Evolutionary conservation across 2,797 vertebrate species (phyloP), one percentile per base, ranked within the genome.

Genomic region (Silurus aristotelis): DNA sequence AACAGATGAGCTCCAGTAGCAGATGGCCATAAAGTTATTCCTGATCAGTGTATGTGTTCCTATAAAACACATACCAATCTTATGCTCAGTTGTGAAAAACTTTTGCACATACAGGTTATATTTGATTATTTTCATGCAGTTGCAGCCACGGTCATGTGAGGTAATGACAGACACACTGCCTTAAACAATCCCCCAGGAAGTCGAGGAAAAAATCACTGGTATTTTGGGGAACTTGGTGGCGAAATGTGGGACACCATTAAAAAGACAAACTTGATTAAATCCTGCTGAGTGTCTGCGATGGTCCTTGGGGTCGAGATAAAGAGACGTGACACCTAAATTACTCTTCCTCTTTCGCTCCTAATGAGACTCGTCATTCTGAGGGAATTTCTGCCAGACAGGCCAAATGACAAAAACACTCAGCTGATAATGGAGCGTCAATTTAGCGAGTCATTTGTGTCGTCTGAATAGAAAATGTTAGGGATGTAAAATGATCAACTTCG

Each of bases 191-290:
- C 82, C 82, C 86, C 90, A 87, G 78, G 31, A 87, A 90, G 89
- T 84, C 89, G 82, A 66, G 68, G 81, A 48, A 66, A 66, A 66
- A 89, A 90, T 89, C 84, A 68, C 89, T 86, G 84, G 88, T 77
- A 90, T 89, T 77, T 92, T 92, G 92, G 90, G 92, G 89, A 93
- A 93, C 92, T 93, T 95, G 93, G 93, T 92, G 93, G 89, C 60
- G 88, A 72, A 31, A 86, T 81, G 87, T 87, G 82, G 88, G 90
- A 92, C 61, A 89, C 92, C 91, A 93, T 94, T 95, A 89, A 95
- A 94, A 94, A 94, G 93, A 94, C 94, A 93, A 95, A 94, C 94
- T 91, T 94, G 93, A 95, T 95, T 93, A 92, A 92, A 92, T 93
- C 94, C 94, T 92, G 87, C 91, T 91, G 60, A 90, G 87, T 93